Evolutionary conservation across 2,888 invertebrate species (phyloP).

Genomic region (Meghimatium bilineatum): DNA sequence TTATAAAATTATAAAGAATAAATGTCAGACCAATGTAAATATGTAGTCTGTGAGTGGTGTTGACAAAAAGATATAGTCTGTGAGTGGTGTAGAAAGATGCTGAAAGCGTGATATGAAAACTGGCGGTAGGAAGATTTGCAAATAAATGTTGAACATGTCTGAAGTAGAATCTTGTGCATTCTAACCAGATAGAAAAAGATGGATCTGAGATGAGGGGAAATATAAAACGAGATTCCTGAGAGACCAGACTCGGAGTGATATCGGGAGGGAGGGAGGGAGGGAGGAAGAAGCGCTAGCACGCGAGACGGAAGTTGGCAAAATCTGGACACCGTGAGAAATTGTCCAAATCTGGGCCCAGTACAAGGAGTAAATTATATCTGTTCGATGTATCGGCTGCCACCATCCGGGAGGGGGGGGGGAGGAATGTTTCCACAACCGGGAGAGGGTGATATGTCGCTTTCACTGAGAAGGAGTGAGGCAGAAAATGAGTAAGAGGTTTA

Average conservation of each 20-base stretch:
- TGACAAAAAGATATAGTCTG: too few relatives aligned
- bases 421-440: neutral
- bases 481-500: neutral
- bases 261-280: neutral
- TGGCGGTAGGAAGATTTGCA: neutral
- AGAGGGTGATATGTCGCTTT: neutral
- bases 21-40: too few relatives aligned
- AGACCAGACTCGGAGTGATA: neutral
- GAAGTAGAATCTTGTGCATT: neutral
- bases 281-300: neutral
- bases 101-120: neutral
- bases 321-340: neutral
- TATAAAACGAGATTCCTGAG: neutral
- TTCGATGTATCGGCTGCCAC: slow-evolving; percentile 1
- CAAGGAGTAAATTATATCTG: neutral
- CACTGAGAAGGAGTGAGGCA: neutral
- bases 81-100: too few relatives aligned
- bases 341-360: neutral
- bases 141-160: neutral
- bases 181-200: neutral
- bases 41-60: too few relatives aligned
- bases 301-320: neutral
- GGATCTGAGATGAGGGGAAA: neutral
- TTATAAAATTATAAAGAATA: too few relatives aligned
- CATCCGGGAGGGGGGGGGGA: neutral